Evolutionary conservation across 1,140 invertebrate species (phyloP).

Genomic region (Adelges cooleyi): DNA sequence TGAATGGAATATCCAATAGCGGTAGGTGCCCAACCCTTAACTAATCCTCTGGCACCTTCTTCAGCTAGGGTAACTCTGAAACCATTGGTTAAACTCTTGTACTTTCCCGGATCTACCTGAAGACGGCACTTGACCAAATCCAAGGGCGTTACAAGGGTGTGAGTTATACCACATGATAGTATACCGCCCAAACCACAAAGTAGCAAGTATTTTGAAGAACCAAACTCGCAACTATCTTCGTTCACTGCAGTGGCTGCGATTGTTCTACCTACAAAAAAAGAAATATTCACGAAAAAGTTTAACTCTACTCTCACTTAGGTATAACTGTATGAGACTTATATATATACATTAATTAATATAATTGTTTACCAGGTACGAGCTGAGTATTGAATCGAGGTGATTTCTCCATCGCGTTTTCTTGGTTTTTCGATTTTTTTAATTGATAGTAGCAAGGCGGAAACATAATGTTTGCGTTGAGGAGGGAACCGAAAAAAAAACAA

Average conservation of each 20-base stretch:
- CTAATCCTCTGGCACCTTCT: constrained; percentile 57
- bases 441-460: constrained; percentile 9
- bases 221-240: constrained; percentile 49
- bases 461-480: neutral
- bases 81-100: constrained; percentile 55
- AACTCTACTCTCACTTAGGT: too few relatives aligned
- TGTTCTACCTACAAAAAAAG: too few relatives aligned
- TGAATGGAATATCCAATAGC: constrained; percentile 68
- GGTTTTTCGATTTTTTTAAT: neutral
- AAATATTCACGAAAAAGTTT: too few relatives aligned
- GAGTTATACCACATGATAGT: constrained; percentile 62
- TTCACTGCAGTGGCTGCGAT: too few relatives aligned
- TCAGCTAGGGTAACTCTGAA: constrained; percentile 54
- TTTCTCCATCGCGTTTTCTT: neutral
- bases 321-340: too few relatives aligned
- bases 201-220: constrained; percentile 60
- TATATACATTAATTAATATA: too few relatives aligned
- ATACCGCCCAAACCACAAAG: constrained; percentile 66
- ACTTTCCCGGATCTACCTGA: constrained; percentile 60
- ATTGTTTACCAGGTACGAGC: constrained; percentile 4
- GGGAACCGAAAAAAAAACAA: too few relatives aligned
- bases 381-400: neutral
- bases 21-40: constrained; percentile 73
- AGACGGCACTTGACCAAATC: constrained; percentile 69
- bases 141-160: constrained; percentile 59